These are phyloP conservation scores for Notodonta dromedarius DNA, from an alignment of 2,888 invertebrate genomes.

Conservation along the genomic window DNA sequence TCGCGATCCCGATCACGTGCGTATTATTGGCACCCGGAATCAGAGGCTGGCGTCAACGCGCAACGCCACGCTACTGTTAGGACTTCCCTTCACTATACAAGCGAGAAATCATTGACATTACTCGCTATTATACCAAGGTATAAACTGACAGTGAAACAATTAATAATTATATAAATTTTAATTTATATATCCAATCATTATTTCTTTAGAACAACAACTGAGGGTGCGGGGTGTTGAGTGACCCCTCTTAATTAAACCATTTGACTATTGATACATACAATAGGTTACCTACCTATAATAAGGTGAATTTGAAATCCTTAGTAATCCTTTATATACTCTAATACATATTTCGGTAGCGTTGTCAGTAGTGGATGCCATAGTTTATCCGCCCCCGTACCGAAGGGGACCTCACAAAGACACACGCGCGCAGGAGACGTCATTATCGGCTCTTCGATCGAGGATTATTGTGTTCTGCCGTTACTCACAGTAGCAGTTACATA, in stretches of 20 bases:
- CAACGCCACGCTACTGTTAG: slow-evolving; percentile 39
- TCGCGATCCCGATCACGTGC: slow-evolving; percentile 69
- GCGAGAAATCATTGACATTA: background rate
- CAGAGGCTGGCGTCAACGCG: slow-evolving; percentile 66
- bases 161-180: too few species aligned
- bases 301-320: too few species aligned
- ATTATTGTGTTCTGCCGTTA: slow-evolving; percentile 56
- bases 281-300: too few species aligned
- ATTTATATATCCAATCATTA: too few species aligned
- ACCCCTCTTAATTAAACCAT: too few species aligned
- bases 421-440: slow-evolving; percentile 58
- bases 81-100: slow-evolving; percentile 34
- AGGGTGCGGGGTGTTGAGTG: too few species aligned
- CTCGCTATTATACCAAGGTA: too few species aligned
- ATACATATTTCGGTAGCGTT: background rate
- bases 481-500: slow-evolving; percentile 39
- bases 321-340: too few species aligned
- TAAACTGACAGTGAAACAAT: too few species aligned
- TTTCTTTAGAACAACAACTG: too few species aligned
- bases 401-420: slow-evolving; percentile 56
- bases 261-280: too few species aligned
- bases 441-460: slow-evolving; percentile 59
- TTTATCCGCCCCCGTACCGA: slow-evolving; percentile 35
- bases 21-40: slow-evolving; percentile 77
- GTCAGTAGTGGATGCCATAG: slow-evolving; percentile 31